Conservation (phyloP, 1,140 invertebrate species). For the Lerema accius region DNA sequence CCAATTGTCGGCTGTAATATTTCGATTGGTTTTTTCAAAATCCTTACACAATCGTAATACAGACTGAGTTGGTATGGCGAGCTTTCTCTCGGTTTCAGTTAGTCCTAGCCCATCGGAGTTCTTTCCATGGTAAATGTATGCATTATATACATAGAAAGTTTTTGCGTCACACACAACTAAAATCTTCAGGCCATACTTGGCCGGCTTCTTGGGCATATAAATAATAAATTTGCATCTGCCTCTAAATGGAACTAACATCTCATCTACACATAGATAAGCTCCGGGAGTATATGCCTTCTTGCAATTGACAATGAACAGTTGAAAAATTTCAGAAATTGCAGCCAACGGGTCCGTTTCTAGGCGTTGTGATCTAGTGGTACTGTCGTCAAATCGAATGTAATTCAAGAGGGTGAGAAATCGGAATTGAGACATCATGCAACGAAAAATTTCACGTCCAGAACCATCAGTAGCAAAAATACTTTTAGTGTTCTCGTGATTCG, state of each 20-base stretch:
- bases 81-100: slow-evolving; percentile 17
- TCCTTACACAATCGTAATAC: slow-evolving; percentile 16
- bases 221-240: too few species aligned
- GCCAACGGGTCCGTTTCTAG: slow-evolving; percentile 61
- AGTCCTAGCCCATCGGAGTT: slow-evolving; percentile 43
- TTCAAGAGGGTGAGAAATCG: slow-evolving; percentile 35
- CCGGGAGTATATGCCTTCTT: slow-evolving; percentile 26
- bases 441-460: slow-evolving; percentile 22
- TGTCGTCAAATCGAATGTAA: slow-evolving; percentile 33
- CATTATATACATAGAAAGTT: slow-evolving; percentile 37
- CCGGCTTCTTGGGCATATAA: slow-evolving; percentile 77
- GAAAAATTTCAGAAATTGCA: slow-evolving; percentile 50
- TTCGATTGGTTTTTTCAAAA: slow-evolving; percentile 26
- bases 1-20: slow-evolving; percentile 33
- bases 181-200: slow-evolving; percentile 76
- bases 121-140: slow-evolving; percentile 39
- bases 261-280: slow-evolving; percentile 51
- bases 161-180: slow-evolving; percentile 40
- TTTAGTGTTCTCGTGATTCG: slow-evolving; percentile 31
- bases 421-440: slow-evolving; percentile 30
- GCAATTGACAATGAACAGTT: slow-evolving; percentile 57
- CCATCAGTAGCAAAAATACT: slow-evolving; percentile 39
- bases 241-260: too few species aligned
- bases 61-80: slow-evolving; percentile 26
- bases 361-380: neutral